Evolutionary conservation across 2,797 vertebrate genomes (phyloP), one percentile per base, ranked within the genome.

Genomic region (Acipenser oxyrinchus): DNA sequence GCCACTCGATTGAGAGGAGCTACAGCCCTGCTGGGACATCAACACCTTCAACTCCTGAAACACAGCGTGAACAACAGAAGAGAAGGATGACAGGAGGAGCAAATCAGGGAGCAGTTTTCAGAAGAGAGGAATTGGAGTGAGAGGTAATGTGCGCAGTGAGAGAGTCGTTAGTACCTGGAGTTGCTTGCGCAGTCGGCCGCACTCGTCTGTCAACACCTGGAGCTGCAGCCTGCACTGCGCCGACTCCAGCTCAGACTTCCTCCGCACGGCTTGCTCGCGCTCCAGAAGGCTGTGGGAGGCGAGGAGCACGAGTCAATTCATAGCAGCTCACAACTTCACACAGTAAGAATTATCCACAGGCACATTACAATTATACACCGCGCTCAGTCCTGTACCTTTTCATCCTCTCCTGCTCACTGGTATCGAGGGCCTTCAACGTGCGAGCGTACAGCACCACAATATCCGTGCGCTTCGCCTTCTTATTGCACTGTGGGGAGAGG

Each of bases 381-480:
- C 23, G n/a, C 4, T 50, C 7, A 0, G 9, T 3, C 15, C 13
- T 4, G 0, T 85, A 97, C 96, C 84, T 96, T 71, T 90, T 97
- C 74, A 97, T 78, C 48, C 70, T 86, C 64, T 97, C 95, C 12
- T 95, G 91, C 75, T 97, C 95, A 0, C 81, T 88, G 72, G 94
- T 97, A 69, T 99, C 96, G 71, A 99, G 69, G 0, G 91, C 93
- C 73, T 83, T 89, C 73, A 99, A 62, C 48, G 88, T 93, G 1
- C 91, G 89, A 0, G 95, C 93, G 1, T 98, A 98, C 59, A 99
- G 90, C 62, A 95, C 68, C 68, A 98, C 91, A 0, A 99, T 92
- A 73, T 99, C 96, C 0, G 89, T 88, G 0, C 90, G 89, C 73
- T 94, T 97, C 0, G 94, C 93, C 67, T 94, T 97, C 85, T 94